These are phyloP conservation scores for Phyllostomus hastatus DNA, from an alignment of 2,113 vertebrate species.

Conservation along the genomic window DNA sequence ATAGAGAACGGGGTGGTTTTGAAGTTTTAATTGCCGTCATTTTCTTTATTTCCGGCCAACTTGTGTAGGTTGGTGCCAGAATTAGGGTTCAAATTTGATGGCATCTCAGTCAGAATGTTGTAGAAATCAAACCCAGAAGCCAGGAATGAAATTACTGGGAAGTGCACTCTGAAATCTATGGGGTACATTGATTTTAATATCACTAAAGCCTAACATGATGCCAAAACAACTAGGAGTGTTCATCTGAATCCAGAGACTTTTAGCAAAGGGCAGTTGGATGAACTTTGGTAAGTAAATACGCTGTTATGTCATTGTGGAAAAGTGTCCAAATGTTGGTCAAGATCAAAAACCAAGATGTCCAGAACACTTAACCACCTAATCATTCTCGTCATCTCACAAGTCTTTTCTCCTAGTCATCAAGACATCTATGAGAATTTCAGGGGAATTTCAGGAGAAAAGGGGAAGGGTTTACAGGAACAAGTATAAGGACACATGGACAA, in stretches of 20 bases:
- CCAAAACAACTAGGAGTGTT: neutral
- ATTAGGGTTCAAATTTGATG: neutral
- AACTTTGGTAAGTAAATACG: neutral
- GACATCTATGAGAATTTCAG: neutral
- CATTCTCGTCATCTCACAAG: neutral
- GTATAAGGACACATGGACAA: too few relatives aligned
- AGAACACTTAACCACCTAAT: neutral
- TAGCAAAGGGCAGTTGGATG: neutral
- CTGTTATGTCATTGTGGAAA: neutral
- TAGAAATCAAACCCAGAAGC: neutral
- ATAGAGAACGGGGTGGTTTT: neutral
- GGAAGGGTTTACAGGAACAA: too few relatives aligned
- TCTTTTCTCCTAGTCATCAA: neutral
- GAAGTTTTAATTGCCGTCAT: neutral
- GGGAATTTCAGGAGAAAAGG: too few relatives aligned
- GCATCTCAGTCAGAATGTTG: neutral
- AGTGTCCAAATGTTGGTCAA: neutral
- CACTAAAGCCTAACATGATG: neutral
- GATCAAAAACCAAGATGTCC: neutral
- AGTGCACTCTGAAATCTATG: neutral
- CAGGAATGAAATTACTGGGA: neutral
- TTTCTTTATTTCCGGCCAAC: slow-evolving; percentile 10
- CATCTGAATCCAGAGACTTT: neutral
- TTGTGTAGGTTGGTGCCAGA: neutral
- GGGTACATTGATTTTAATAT: neutral